phyloP scores from a whole-genome alignment of 2,113 vertebrate genomes.

The Callopanchax toddi region DNA sequence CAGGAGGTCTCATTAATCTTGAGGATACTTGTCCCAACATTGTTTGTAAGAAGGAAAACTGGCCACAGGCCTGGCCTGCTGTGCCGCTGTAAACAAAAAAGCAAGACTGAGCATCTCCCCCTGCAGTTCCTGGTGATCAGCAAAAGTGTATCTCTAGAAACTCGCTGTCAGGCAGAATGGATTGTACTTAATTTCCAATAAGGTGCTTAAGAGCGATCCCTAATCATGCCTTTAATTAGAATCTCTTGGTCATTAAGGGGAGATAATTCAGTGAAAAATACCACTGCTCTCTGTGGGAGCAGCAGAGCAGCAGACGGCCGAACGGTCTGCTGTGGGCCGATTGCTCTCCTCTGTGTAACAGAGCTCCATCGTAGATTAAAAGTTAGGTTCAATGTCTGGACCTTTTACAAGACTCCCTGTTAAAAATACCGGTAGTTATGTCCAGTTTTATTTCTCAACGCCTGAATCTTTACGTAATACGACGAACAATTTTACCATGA shows the following conservation, averaged over 20 bases:
- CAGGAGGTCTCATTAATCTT: conserved; percentile 17
- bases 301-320: conserved; percentile 49
- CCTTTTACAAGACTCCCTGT: no score
- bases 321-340: conserved; percentile 37
- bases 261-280: conserved; percentile 82
- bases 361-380: no score
- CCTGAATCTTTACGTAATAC: no score
- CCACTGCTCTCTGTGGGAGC: conserved; percentile 66
- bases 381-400: not conserved
- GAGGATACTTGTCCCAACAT: conserved; percentile 13
- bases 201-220: conserved; percentile 81
- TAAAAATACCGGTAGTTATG: no score
- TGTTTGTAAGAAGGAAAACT: conserved; percentile 37
- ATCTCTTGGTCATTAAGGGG: conserved; percentile 78
- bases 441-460: no score
- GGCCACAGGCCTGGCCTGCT: conserved; percentile 22
- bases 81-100: conserved; percentile 47
- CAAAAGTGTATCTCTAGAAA: conserved; percentile 69
- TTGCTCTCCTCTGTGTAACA: no score
- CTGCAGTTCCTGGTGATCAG: conserved; percentile 58
- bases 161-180: conserved; percentile 77
- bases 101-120: conserved; percentile 30
- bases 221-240: conserved; percentile 86
- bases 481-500: no score
- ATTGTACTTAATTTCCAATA: conserved; percentile 83